Conservation (phyloP, 2,888 invertebrate genomes). For the Drosophila affinis region DNA sequence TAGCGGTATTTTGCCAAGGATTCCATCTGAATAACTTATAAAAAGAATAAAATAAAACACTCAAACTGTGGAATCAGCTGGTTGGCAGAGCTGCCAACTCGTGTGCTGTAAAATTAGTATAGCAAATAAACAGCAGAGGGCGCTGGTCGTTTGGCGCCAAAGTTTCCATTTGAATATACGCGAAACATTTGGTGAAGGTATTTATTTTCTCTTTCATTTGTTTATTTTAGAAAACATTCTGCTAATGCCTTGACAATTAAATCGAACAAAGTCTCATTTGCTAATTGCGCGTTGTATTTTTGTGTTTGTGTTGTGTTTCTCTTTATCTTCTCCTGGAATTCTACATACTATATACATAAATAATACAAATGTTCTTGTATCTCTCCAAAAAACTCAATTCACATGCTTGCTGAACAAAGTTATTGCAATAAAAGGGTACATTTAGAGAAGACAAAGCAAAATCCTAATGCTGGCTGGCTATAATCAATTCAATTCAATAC, state of each 20-base stretch:
- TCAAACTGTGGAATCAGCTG: neutral
- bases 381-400: constrained; percentile 54
- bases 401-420: constrained; percentile 56
- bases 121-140: neutral
- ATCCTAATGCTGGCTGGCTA: constrained; percentile 12
- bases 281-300: constrained; percentile 70
- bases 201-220: no score
- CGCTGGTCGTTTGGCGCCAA: neutral
- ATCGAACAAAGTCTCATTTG: constrained; percentile 73
- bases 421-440: constrained; percentile 25
- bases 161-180: constrained; percentile 56
- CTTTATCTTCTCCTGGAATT: constrained; percentile 33
- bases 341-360: constrained; percentile 61
- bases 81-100: neutral
- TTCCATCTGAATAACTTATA: constrained; percentile 42
- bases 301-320: constrained; percentile 34
- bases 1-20: constrained; percentile 69
- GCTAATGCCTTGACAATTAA: constrained; percentile 40
- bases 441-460: constrained; percentile 17
- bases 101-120: neutral
- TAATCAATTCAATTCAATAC: constrained; percentile 9
- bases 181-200: no score
- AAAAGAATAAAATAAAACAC: neutral
- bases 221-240: constrained; percentile 58
- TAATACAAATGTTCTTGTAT: constrained; percentile 59